A percentile compares a stretch with the other conserved stretches of the same genome.
These are phyloP conservation scores for Umimayanthus chanpuru DNA, from an alignment of 92 coral and sea anemone genomes.

Conservation along the genomic window DNA sequence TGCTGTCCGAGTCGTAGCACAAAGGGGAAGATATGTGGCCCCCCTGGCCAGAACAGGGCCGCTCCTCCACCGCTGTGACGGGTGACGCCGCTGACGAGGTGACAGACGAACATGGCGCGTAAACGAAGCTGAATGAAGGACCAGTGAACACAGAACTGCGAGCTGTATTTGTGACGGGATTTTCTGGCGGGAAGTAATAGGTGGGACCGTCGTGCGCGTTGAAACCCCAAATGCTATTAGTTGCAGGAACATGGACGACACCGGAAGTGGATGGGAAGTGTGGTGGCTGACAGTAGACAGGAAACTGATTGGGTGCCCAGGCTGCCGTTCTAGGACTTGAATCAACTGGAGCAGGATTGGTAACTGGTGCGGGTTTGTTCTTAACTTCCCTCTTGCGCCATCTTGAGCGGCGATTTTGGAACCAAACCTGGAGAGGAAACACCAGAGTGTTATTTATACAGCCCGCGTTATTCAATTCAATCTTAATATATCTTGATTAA, in stretches of 20 bases:
- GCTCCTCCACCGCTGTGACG: conserved; percentile 6
- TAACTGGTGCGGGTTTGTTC: conserved; percentile 70
- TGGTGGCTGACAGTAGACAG: conserved; percentile 1
- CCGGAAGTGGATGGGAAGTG: conserved; percentile 17
- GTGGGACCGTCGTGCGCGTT: background rate
- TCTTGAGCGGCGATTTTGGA: conserved; percentile 85
- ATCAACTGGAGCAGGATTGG: conserved; percentile 28
- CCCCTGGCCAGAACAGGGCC: background rate
- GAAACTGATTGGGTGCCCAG: conserved; percentile 20
- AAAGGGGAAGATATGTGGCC: conserved; percentile 32
- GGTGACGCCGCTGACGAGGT: background rate
- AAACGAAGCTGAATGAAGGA: conserved; percentile 7
- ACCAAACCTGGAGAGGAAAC: conserved; percentile 67
- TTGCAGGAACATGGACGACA: background rate
- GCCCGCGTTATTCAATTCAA: too few species aligned
- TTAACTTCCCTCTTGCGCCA: conserved; percentile 82
- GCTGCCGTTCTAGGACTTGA: background rate
- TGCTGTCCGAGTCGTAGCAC: conserved; percentile 31
- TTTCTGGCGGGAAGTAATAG: background rate
- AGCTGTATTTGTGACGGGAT: conserved; percentile 10
- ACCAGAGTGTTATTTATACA: too few species aligned
- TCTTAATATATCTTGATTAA: too few species aligned
- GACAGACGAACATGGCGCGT: background rate
- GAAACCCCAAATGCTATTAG: conserved; percentile 27
- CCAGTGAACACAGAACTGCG: background rate